These are phyloP conservation scores for Campylomormyrus tamandua DNA, from an alignment of 2,113 vertebrate genomes.

Conservation along the genomic window DNA sequence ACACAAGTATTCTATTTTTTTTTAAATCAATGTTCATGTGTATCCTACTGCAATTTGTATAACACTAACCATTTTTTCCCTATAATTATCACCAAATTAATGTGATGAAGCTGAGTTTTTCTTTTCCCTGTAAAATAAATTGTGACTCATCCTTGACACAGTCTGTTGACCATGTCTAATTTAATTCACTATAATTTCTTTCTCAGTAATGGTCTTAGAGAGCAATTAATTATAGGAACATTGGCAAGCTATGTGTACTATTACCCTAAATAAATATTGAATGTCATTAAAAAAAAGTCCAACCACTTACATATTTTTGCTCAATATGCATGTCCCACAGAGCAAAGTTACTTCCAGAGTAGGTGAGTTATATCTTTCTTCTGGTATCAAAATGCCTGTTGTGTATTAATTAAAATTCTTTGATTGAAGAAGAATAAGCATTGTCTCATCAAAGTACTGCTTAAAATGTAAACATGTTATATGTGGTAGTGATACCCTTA, in stretches of 20 bases:
- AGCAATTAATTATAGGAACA: not conserved
- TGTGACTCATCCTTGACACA: conserved; percentile 13
- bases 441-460: not conserved
- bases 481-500: not conserved
- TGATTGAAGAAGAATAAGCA: not conserved
- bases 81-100: not conserved
- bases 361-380: not conserved
- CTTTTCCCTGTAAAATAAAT: conserved; percentile 2
- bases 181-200: conserved; percentile 15
- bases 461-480: not conserved
- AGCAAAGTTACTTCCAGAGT: not conserved
- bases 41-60: not conserved
- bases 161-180: conserved; percentile 14
- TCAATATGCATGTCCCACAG: not conserved
- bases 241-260: not conserved
- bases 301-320: not conserved
- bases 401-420: not conserved
- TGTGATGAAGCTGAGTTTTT: not conserved
- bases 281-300: not conserved
- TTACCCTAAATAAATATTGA: not conserved
- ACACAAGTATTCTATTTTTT: not conserved
- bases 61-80: not conserved
- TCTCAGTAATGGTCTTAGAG: conserved; percentile 1
- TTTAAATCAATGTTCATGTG: not conserved
- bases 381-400: not conserved